These are phyloP conservation scores for Rhagoletis pomonella DNA, from an alignment of 1,140 invertebrate genomes.

Conservation along the genomic window DNA sequence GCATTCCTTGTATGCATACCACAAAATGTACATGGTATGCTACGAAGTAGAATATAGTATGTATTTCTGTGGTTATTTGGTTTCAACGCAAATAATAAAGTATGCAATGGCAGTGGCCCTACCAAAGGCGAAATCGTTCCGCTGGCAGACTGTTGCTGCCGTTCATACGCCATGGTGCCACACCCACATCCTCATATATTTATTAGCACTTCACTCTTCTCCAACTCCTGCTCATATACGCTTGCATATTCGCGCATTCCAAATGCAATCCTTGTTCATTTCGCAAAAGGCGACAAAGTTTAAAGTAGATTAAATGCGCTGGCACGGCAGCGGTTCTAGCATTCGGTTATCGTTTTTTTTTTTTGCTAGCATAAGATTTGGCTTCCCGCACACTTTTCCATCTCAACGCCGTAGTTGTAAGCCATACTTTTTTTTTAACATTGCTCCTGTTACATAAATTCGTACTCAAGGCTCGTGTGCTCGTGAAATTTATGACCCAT, in stretches of 20 bases:
- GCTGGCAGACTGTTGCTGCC: background rate
- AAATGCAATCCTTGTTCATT: slow-evolving; percentile 62
- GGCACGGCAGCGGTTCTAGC: slow-evolving; percentile 17
- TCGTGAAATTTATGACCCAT: slow-evolving; percentile 69
- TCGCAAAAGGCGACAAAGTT: slow-evolving; percentile 65
- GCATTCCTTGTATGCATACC: too few species aligned
- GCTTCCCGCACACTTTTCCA: slow-evolving; percentile 57
- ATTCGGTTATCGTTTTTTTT: slow-evolving; percentile 18
- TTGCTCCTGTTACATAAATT: slow-evolving; percentile 67
- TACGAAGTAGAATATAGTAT: too few species aligned
- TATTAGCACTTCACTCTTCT: background rate
- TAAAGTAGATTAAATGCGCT: slow-evolving; percentile 72
- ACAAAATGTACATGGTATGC: too few species aligned
- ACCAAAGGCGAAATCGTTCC: background rate
- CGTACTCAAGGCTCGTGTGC: slow-evolving; percentile 61
- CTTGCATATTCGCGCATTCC: background rate
- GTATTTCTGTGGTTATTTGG: slow-evolving; percentile 9
- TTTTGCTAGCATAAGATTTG: slow-evolving; percentile 57
- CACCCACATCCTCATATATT: background rate
- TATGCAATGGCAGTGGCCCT: background rate
- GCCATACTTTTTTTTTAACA: slow-evolving; percentile 32
- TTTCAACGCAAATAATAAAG: slow-evolving; percentile 21
- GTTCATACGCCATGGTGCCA: background rate
- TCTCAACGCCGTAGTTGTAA: slow-evolving; percentile 15
- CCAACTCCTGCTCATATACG: too few species aligned